Evolutionary conservation across 1,140 invertebrate genomes (phyloP), one percentile per base, ranked within the genome.

Genomic region (Danaus melanippus): DNA sequence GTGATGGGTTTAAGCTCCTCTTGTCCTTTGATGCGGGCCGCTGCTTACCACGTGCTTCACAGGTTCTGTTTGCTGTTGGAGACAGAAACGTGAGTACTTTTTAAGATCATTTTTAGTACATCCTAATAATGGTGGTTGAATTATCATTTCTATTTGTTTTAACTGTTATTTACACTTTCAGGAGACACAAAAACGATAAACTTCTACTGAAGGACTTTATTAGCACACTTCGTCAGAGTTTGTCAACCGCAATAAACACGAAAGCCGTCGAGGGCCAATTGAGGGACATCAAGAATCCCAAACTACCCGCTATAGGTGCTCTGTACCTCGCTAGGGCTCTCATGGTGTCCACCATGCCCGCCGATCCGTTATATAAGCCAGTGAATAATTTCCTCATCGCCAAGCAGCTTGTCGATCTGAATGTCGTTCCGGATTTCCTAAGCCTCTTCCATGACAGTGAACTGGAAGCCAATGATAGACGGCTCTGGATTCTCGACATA

Each of bases 351-450:
- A 89, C 91, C 0, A 88, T 92, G 56, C 92, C 93, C n/a, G 83
- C 89, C 8, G 88, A 94, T 65, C 87, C 90, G 1, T 86, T 95
- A 58, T 95, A 93, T 68, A 84, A 86, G 50, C 88, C 91, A 3
- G 76, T 95, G 0, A 91, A 92, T 50, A 89, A 90, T 50, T 94
- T 93, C 79, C 74, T 95, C 8, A 89, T 92, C 67, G 90, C 92
- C 0, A 94, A 93, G 76, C 89, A 91, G 40, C 84, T 87, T 9
- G 75, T 94, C 6, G 90, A 94, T 74, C 78, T 94, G 1, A 88
- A 88, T 4, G 88, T 90, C n/a, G 90, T 95, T n/a, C 93, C 94
- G 6, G 94, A 94, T 78, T 91, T 95, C 57, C 89, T 93, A 39
- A 91, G 90, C 52, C 87, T 94, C 10, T 91, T 94, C 58, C 91